These are phyloP conservation scores for Gallirallus australis DNA, from an alignment of 2,797 vertebrate genomes.

Conservation along the genomic window DNA sequence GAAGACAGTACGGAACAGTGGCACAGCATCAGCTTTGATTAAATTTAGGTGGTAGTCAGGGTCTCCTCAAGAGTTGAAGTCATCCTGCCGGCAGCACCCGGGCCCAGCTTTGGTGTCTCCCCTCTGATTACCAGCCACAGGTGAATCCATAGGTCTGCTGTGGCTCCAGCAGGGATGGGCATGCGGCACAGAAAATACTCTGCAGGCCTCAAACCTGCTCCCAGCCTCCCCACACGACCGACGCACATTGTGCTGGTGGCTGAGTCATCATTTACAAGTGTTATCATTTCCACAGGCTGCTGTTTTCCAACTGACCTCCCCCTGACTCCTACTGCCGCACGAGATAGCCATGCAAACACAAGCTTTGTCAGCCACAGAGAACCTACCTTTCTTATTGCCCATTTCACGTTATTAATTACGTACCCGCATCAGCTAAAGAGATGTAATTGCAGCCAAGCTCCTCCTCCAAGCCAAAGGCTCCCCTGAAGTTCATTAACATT, in stretches of 20 bases:
- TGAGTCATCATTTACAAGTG: neutral
- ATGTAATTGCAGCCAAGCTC: slow-evolving; percentile 2
- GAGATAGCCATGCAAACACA: neutral
- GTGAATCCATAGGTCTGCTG: neutral
- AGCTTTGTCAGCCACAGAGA: neutral
- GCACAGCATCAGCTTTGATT: neutral
- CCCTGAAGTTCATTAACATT: slow-evolving; percentile 58
- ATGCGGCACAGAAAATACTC: neutral
- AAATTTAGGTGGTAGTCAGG: neutral
- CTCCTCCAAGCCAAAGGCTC: slow-evolving; percentile 3
- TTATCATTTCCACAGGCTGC: slow-evolving; percentile 14
- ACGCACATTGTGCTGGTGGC: neutral
- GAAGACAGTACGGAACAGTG: neutral
- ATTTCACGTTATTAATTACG: slow-evolving; percentile 32
- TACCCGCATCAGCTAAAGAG: neutral
- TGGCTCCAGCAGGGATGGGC: neutral
- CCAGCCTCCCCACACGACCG: rapidly evolving
- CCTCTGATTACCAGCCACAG: neutral
- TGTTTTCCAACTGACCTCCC: slow-evolving; percentile 26
- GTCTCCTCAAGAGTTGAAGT: neutral
- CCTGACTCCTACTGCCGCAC: slow-evolving; percentile 13
- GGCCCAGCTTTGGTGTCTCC: neutral
- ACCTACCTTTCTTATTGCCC: neutral
- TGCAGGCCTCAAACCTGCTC: neutral
- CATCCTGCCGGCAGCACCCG: neutral